Base-by-base conservation (phyloP, 1,140 invertebrate genomes). In the Stegodyphus mimosarum region DNA sequence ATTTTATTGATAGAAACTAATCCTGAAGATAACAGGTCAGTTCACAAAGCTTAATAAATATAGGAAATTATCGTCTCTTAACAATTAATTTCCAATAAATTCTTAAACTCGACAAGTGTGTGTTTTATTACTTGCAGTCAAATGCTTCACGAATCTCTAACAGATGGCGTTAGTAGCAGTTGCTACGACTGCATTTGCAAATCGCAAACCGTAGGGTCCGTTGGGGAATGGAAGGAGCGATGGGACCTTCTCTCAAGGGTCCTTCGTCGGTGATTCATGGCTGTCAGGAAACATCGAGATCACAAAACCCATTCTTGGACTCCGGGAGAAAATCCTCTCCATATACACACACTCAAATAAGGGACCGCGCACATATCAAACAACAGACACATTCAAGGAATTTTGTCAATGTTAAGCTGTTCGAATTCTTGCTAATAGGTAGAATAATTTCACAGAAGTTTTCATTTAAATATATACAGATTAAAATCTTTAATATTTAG, bases 281-380 rank as follows among this genome's bases (percentile, higher is more conserved):
- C 80, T 83, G 80, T 83, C 80, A 83, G 80, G 80, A 74, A 74
- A 83, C 80, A 83, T 83, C 80, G 71, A 74, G 80, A 83, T 83
- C 80, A 83, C 80, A 73, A 83, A 74, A 83, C 71, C 80, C 80
- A 74, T 74, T 74, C 70, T 64, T 48, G 70, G 71, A 83, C 71
- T 73, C 50, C 52, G 67, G n/a, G 71, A 83, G 60, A 73, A 64
- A 64, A 66, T 53, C 49, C 60, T 64, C 70, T 72, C 70, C 48
- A 49, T 63, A 60, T 15, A 60, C 55, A 60, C 55, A 60, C 55
- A 60, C 55, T 9, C 55, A 60, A 9, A 60, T 60, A 15, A 60
- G 55, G 55, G 55, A 15, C 15, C 55, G 5, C 9, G 55, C 55
- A 60, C 55, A 60, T 60, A 60, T 60, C 9, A 60, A 60, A 60